These are phyloP conservation scores for Zosterops japonicus DNA, from an alignment of 2,113 vertebrate species.

Conservation along the genomic window DNA sequence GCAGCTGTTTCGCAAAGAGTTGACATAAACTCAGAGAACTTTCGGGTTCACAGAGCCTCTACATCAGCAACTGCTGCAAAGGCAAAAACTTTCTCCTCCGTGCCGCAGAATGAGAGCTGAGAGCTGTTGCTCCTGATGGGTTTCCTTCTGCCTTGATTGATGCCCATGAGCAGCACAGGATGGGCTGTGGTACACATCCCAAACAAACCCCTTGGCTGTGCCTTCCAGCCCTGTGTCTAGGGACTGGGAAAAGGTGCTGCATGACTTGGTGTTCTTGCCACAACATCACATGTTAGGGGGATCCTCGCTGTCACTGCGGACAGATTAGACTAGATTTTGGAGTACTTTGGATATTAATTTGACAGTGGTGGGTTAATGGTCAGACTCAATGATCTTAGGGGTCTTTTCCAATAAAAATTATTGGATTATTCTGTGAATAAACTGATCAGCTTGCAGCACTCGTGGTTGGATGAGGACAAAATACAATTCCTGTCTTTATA, in stretches of 20 bases:
- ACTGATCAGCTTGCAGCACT: background rate
- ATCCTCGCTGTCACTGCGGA: rapidly evolving
- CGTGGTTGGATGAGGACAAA: rapidly evolving
- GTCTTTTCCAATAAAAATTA: background rate
- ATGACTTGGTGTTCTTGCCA: background rate
- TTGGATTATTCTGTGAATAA: background rate
- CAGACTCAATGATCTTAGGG: background rate
- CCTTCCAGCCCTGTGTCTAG: background rate
- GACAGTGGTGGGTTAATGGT: background rate
- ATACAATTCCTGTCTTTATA: background rate
- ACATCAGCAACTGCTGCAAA: rapidly evolving
- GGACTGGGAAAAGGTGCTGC: background rate
- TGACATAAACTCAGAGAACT: background rate
- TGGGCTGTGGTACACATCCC: too few relatives aligned
- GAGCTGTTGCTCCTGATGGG: background rate
- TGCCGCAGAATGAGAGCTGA: background rate
- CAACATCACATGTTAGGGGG: rapidly evolving
- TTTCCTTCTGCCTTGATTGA: background rate
- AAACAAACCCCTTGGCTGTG: background rate
- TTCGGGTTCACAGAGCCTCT: background rate
- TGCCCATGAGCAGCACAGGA: background rate
- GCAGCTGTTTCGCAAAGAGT: background rate
- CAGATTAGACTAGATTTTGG: background rate
- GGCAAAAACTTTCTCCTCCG: background rate
- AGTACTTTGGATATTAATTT: background rate